phyloP scores from a whole-genome alignment of 2,888 invertebrate genomes.

The Ectemnius lituratus region DNA sequence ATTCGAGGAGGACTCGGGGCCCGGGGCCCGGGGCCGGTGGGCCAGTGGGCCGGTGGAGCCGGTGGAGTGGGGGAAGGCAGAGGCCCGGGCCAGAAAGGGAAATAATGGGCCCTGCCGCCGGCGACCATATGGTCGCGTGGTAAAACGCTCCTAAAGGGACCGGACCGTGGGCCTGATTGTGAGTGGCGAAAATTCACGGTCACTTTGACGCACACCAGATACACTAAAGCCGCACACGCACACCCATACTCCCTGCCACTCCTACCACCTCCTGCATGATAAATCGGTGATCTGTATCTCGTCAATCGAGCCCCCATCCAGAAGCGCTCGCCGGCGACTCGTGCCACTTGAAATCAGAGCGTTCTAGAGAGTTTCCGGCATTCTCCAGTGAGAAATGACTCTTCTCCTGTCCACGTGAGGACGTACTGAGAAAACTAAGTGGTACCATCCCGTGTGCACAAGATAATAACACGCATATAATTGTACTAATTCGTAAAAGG shows the following conservation, averaged over 20 bases:
- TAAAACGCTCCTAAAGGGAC: slow-evolving; percentile 25
- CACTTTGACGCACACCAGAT: slow-evolving; percentile 52
- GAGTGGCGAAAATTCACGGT: slow-evolving; percentile 53
- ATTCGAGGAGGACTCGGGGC: slow-evolving; percentile 10
- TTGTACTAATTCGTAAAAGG: no score
- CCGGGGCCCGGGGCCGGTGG: not conserved
- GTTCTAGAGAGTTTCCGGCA: no score
- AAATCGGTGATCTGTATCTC: slow-evolving; percentile 41
- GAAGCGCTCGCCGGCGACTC: not conserved
- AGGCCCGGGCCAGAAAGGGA: slow-evolving; percentile 49
- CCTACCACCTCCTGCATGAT: slow-evolving; percentile 52
- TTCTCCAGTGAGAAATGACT: no score
- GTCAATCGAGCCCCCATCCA: slow-evolving; percentile 1
- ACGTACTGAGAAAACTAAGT: no score
- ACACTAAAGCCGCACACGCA: not conserved
- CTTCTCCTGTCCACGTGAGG: no score
- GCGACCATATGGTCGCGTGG: slow-evolving; percentile 75
- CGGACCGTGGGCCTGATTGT: slow-evolving; percentile 6
- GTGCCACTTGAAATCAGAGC: no score
- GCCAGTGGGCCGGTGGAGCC: slow-evolving; percentile 6
- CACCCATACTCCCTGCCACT: slow-evolving; percentile 27
- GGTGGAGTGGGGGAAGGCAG: no score
- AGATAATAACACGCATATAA: no score
- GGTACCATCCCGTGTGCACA: no score
- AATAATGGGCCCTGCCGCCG: slow-evolving; percentile 74